Base-by-base conservation (phyloP, 2,113 vertebrate genomes). In the Turnix velox region DNA sequence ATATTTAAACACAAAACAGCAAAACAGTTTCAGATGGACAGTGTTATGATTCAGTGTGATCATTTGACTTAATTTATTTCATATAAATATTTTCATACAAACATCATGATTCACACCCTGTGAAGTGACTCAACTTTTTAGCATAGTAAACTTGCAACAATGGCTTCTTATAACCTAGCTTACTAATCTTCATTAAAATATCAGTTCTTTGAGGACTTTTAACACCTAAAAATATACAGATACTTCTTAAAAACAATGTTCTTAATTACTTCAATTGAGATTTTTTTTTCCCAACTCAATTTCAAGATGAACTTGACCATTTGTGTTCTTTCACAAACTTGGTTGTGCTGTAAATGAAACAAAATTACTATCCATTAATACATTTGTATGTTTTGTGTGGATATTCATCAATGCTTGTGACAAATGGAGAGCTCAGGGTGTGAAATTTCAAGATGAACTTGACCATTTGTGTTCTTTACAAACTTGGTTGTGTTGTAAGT, bases 1-100 rank as follows among this genome's bases (percentile, higher is more conserved):
- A 12, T 19, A 54, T 25, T 84, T 42, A 76, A 77, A 81, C 42
- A 61, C 84, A 37, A 58, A 74, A 40, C 61, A 86, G 43, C 5
- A 69, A 92, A 93, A 71, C 24, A 66, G 14, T 61, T 96, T 93
- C 78, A 81, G 22, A 23, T 82, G 86, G 73, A 72, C 80, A 72
- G 33, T 37, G 15, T 40, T 74, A 59, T 14, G 42, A 17, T 59
- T n/a, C n/a, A n/a, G 72, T 46, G 45, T 35, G 30, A 68, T 73
- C 8, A 59, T 16, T 58, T 4, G 23, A 2, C 33, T 80, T 84
- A 35, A 46, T 74, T 59, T 71, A 54, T 83, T 52, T 89, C 83
- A 77, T 68, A 75, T 58, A 84, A 95, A 45, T 81, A 85, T 63
- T 87, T 67, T 84, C 6, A 39, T 33, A 54, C 62, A 49, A 80